phyloP scores from a whole-genome alignment of 2,888 invertebrate genomes.

The Alviniconcha strummeri region DNA sequence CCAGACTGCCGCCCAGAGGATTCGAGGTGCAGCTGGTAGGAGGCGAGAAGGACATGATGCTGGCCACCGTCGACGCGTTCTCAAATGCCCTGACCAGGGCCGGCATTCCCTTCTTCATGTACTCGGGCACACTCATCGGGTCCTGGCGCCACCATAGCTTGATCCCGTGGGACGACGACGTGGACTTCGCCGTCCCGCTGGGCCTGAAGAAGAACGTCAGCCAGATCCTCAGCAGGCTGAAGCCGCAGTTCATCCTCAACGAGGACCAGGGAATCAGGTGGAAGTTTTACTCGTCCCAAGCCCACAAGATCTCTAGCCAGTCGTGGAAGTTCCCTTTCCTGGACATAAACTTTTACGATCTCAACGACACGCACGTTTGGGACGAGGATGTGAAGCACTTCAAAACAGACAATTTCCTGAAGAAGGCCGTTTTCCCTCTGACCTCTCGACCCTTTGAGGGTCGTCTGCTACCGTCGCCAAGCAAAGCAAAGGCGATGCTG shows the following conservation, averaged over 20 bases:
- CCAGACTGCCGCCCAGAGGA: too few relatives aligned
- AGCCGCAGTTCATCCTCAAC: neutral
- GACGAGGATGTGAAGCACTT: slow-evolving; percentile 36
- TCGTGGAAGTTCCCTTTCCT: slow-evolving; percentile 45
- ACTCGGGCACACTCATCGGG: neutral
- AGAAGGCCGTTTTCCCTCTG: slow-evolving; percentile 38
- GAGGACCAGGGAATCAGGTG: neutral
- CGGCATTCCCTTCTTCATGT: slow-evolving; percentile 11
- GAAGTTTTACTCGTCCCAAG: neutral
- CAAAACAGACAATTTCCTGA: slow-evolving; percentile 27
- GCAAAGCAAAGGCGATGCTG: slow-evolving; percentile 26
- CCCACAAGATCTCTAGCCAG: slow-evolving; percentile 17
- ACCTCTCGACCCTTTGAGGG: slow-evolving; percentile 38
- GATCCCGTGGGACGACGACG: slow-evolving; percentile 18
- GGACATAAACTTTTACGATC: slow-evolving; percentile 42
- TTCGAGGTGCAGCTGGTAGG: neutral
- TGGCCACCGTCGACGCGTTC: neutral
- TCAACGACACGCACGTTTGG: slow-evolving; percentile 45
- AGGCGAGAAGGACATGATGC: neutral
- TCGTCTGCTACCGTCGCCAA: slow-evolving; percentile 40
- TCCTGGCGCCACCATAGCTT: neutral
- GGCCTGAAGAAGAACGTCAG: neutral
- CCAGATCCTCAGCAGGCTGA: neutral
- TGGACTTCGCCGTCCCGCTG: neutral
- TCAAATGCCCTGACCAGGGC: neutral